Base-by-base conservation (phyloP, 2,113 vertebrate genomes). In the Tylochromis polylepis region DNA sequence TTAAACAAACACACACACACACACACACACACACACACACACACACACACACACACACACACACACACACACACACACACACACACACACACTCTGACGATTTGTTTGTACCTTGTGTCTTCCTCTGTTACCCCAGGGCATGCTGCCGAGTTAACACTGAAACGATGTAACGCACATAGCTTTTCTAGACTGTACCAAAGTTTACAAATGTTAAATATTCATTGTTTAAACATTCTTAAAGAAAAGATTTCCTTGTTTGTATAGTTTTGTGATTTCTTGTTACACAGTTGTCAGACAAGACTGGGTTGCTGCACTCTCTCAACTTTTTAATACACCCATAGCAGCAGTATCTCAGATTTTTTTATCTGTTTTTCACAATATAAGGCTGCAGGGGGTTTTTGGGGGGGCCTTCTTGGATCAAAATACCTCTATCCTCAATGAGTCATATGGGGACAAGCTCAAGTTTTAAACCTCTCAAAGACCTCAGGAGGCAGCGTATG, bases 151-250 rank as follows among this genome's bases (percentile, higher is more conserved):
- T 53, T 34, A 53, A 77, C 18, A 34, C 72, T 77, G 46, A 34
- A 77, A 77, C n/a, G 18, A 77, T 77, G 27, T 8, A 53, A 34
- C 72, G 5, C 18, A n/a, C 11, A 14, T 11, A 53, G 27, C 11
- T n/a, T 77, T 53, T 34, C 46, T 0, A 77, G 46, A 53, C 46
- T 34, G 27, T 14, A 34, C 16, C 16, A 77, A 53, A 77, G 16
- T 53, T 77, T 34, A 14, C 27, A n/a, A n/a, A 77, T 53, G 72
- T 53, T 77, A 77, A 77, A 53, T 34, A 77, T 77, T 77, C 2
- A 8, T 29, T 49, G 24, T 49, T 75, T 5, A 75, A 49, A 75
- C 43, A 29, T 72, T 72, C 8, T 5, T 20, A 75, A 77, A 77
- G 16, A 77, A 51, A 51, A 1, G 10, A 53, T 20, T 51, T 31